phyloP scores from a whole-genome alignment of 2,888 invertebrate species.

The Furcula furcula region DNA sequence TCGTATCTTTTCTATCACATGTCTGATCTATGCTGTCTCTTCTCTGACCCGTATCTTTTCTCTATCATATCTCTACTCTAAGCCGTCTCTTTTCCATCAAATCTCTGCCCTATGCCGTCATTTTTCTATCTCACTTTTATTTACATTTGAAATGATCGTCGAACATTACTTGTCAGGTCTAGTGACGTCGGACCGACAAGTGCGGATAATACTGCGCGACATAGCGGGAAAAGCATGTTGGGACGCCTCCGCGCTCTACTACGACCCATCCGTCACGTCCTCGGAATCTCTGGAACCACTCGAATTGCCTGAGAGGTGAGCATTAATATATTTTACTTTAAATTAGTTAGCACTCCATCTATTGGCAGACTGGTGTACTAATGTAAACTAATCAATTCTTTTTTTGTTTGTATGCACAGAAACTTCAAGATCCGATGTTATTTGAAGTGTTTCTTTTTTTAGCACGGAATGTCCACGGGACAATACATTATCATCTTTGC shows the following conservation, averaged over 20 bases:
- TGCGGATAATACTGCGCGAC: conserved; percentile 93
- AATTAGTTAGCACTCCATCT: too few relatives aligned
- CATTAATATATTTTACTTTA: neutral
- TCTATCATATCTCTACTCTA: too few relatives aligned
- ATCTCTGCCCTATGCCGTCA: too few relatives aligned
- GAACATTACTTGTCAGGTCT: conserved; percentile 80
- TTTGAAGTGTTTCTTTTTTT: conserved; percentile 11
- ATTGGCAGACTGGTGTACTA: too few relatives aligned
- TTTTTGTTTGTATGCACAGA: conserved; percentile 1
- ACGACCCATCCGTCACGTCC: conserved; percentile 82
- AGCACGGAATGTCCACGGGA: conserved; percentile 69
- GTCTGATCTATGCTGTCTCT: too few relatives aligned
- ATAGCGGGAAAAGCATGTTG: conserved; percentile 97
- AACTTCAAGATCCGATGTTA: too few relatives aligned
- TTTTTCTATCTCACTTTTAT: too few relatives aligned
- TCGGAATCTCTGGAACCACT: conserved; percentile 41
- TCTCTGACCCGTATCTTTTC: too few relatives aligned
- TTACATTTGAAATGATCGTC: too few relatives aligned
- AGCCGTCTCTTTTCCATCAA: too few relatives aligned
- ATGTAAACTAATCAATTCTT: neutral
- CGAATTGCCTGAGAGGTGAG: conserved; percentile 52
- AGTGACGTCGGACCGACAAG: conserved; percentile 90
- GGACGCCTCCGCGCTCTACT: conserved; percentile 96
- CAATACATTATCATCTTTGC: conserved; percentile 74
- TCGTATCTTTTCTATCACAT: too few relatives aligned